A percentile compares a stretch with the other conserved stretches of the same genome.
Conservation (phyloP, 1,140 invertebrate species). For the Trinorchestia longiramus region DNA sequence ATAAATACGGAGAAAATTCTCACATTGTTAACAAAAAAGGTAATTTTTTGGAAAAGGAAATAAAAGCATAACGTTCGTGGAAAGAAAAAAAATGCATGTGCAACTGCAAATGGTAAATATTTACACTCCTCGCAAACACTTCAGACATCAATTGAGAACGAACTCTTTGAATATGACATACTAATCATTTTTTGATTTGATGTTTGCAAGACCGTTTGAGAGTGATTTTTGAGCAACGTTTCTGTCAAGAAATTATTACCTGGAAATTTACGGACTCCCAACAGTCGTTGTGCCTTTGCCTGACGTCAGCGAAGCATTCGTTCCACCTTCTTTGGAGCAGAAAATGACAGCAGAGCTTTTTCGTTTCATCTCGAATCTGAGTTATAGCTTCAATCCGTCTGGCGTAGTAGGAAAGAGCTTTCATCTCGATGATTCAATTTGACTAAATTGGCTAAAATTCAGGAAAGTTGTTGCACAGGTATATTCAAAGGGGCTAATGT, state of each 20-base stretch:
- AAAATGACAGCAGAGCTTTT: not conserved
- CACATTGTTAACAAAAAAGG: too few relatives aligned
- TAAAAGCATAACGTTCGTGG: too few relatives aligned
- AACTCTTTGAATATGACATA: too few relatives aligned
- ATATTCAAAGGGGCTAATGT: not conserved
- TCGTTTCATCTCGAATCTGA: not conserved
- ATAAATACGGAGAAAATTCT: too few relatives aligned
- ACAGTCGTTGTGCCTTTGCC: not conserved
- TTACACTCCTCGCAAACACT: too few relatives aligned
- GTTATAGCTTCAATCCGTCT: not conserved
- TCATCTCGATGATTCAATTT: not conserved
- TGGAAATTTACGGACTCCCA: not conserved
- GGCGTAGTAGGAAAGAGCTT: not conserved
- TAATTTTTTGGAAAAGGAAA: too few relatives aligned
- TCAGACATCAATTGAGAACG: too few relatives aligned
- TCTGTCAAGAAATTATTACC: not conserved
- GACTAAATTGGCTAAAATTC: not conserved
- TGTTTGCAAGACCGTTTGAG: not conserved
- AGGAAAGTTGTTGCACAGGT: not conserved
- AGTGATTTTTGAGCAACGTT: not conserved
- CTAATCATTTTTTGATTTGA: too few relatives aligned
- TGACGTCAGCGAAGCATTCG: not conserved
- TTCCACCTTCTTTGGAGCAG: not conserved
- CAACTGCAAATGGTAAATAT: too few relatives aligned
- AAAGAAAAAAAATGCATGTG: too few relatives aligned